A percentile compares a stretch with the other conserved stretches of the same genome.
Conservation (phyloP, 2,888 invertebrate genomes). For the Luffia ferchaultella region DNA sequence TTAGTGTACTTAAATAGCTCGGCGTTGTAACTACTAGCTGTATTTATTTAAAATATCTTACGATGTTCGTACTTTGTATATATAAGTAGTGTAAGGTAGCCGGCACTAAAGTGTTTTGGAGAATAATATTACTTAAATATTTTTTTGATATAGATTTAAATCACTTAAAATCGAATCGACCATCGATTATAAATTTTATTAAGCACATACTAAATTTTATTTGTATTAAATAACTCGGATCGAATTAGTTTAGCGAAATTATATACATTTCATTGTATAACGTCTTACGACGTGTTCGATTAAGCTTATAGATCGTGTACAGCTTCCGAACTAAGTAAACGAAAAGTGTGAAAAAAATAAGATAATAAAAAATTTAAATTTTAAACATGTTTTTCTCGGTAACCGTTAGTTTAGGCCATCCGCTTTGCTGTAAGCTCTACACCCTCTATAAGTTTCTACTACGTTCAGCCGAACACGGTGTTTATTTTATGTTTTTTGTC, state of each 20-base stretch:
- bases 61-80: not conserved
- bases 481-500: no score
- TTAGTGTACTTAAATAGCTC: not conserved
- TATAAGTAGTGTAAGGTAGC: not conserved
- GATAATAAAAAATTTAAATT: no score
- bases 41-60: not conserved
- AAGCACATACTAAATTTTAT: not conserved
- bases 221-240: not conserved
- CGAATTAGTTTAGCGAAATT: not conserved
- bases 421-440: no score
- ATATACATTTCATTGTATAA: not conserved
- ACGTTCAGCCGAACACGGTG: no score
- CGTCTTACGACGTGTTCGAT: not conserved
- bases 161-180: not conserved
- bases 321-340: no score
- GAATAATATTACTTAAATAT: no score
- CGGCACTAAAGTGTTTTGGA: not conserved
- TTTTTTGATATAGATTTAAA: not conserved
- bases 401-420: no score
- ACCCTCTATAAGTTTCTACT: no score
- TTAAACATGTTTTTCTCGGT: no score
- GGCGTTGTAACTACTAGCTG: not conserved
- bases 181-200: not conserved
- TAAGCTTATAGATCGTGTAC: not conserved
- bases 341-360: no score